phyloP scores from a whole-genome alignment of 2,888 invertebrate species.

The Lasiommata megera region DNA sequence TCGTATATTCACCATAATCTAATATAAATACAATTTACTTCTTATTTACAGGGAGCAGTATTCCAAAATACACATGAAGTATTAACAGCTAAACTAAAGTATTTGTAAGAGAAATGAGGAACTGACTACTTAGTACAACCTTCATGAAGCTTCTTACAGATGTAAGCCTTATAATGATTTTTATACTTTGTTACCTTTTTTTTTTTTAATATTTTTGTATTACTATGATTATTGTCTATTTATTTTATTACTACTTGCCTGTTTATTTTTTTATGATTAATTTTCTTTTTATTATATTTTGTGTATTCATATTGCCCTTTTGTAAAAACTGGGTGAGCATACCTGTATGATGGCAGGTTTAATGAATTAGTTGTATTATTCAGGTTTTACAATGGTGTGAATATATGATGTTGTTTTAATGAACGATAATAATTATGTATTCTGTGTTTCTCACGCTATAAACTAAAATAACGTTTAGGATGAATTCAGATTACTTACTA shows the following conservation, averaged over 20 bases:
- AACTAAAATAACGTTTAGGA: background rate
- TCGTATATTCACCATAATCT: slow-evolving; percentile 17
- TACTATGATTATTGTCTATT: slow-evolving; percentile 12
- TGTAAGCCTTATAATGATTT: slow-evolving; percentile 56
- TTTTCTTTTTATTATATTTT: background rate
- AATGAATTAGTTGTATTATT: background rate
- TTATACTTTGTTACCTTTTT: slow-evolving; percentile 37
- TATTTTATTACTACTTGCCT: background rate
- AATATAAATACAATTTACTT: slow-evolving; percentile 41
- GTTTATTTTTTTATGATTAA: background rate
- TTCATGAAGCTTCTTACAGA: slow-evolving; percentile 57
- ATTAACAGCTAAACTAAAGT: slow-evolving; percentile 68
- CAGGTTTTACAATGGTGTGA: background rate
- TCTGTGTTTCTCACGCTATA: background rate
- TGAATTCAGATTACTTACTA: background rate
- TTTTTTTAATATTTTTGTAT: slow-evolving; percentile 36
- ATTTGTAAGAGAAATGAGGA: slow-evolving; percentile 73
- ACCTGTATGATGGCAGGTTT: too few relatives aligned
- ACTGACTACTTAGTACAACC: slow-evolving; percentile 66
- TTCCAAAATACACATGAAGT: slow-evolving; percentile 81
- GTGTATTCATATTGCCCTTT: background rate
- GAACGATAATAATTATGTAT: background rate
- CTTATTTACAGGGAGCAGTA: slow-evolving; percentile 77
- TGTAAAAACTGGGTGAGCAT: too few relatives aligned
- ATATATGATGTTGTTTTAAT: background rate